Percentiles rank a stretch among this genome's conserved stretches.
Evolutionary conservation across 2,113 vertebrate species (phyloP).

Genomic region (Scomber scombrus): DNA sequence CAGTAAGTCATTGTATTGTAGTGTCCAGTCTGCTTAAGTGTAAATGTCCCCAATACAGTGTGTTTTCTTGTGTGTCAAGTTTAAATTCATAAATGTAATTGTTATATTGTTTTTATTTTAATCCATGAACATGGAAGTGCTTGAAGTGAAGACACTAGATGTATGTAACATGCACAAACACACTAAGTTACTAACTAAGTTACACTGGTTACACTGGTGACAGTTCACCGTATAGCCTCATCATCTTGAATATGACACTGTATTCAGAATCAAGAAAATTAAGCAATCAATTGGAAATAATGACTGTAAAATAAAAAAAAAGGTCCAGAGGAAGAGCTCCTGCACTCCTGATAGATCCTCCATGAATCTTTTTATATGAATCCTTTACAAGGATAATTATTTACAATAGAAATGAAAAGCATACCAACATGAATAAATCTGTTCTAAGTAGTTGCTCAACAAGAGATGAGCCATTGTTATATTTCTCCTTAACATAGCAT

Average conservation of each 20-base stretch:
- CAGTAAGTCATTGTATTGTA: too few relatives aligned
- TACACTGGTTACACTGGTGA: too few relatives aligned
- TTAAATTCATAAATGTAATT: too few relatives aligned
- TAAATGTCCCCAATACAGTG: too few relatives aligned
- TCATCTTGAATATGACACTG: neutral
- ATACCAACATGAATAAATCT: slow-evolving; percentile 69
- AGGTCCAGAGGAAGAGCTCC: neutral
- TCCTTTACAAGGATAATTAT: slow-evolving; percentile 59
- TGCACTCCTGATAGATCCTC: neutral
- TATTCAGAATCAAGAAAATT: neutral
- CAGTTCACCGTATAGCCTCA: neutral
- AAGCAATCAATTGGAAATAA: neutral
- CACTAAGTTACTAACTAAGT: too few relatives aligned
- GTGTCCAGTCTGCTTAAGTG: too few relatives aligned
- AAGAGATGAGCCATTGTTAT: slow-evolving; percentile 69
- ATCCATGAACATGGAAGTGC: too few relatives aligned
- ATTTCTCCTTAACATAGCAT: slow-evolving; percentile 68
- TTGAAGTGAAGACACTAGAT: too few relatives aligned
- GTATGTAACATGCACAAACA: too few relatives aligned
- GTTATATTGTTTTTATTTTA: too few relatives aligned
- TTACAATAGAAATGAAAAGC: slow-evolving; percentile 60
- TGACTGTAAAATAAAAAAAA: neutral
- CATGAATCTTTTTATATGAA: slow-evolving; percentile 15
- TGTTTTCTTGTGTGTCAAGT: too few relatives aligned
- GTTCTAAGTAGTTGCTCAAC: slow-evolving; percentile 68